Conservation (phyloP, 2,888 invertebrate genomes). For the Trissoscelio sp. region DNA sequence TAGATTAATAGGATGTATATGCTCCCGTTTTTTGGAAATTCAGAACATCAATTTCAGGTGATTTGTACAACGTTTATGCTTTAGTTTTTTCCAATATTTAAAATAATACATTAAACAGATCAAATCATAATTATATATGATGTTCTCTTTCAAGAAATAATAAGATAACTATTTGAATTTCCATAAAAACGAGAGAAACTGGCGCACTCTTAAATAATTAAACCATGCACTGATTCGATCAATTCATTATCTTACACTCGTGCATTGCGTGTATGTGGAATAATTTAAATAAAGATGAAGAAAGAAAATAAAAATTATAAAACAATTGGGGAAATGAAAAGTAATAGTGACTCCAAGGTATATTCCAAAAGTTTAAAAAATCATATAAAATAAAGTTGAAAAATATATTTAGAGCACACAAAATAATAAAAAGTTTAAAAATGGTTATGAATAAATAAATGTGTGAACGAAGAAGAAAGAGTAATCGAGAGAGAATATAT, state of each 20-base stretch:
- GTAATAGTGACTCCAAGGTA: slow-evolving; percentile 40
- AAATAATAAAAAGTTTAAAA: slow-evolving; percentile 26
- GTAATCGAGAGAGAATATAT: slow-evolving; percentile 17
- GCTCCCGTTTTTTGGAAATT: slow-evolving; percentile 51
- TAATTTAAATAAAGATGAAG: slow-evolving; percentile 74
- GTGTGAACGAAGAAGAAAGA: slow-evolving; percentile 6
- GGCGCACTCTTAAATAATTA: slow-evolving; percentile 81
- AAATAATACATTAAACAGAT: no score
- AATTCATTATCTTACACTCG: slow-evolving; percentile 75
- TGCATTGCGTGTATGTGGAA: slow-evolving; percentile 77
- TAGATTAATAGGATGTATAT: slow-evolving; percentile 76
- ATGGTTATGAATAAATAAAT: slow-evolving; percentile 19
- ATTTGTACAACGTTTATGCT: neutral
- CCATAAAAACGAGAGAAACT: slow-evolving; percentile 73
- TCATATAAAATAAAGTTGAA: slow-evolving; percentile 53
- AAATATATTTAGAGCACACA: slow-evolving; percentile 48
- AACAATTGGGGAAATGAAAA: slow-evolving; percentile 62
- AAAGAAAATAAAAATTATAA: slow-evolving; percentile 68
- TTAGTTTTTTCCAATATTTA: no score
- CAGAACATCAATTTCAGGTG: slow-evolving; percentile 1
- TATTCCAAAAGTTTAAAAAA: slow-evolving; percentile 53
- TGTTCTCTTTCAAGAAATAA: neutral
- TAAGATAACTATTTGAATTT: slow-evolving; percentile 27
- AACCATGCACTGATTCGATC: slow-evolving; percentile 81
- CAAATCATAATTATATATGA: neutral